Percentiles rank a stretch among this genome's conserved stretches.
phyloP scores from a whole-genome alignment of 2,113 vertebrate genomes.

The Ovis canadensis region DNA sequence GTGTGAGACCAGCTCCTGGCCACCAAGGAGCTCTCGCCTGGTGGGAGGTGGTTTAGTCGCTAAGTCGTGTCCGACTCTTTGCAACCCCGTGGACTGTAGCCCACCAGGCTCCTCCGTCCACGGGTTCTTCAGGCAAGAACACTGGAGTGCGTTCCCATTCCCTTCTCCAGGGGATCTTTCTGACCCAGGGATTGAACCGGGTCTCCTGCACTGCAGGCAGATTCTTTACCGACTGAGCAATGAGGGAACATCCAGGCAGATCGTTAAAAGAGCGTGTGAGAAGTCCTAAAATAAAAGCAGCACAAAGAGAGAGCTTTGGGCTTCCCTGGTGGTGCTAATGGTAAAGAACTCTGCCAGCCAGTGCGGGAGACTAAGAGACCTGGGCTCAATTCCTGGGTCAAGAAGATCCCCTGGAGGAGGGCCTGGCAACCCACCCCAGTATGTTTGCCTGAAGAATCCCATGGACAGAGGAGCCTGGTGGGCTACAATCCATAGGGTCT shows the following conservation, averaged over 20 bases:
- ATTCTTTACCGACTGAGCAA: background rate
- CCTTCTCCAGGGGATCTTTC: background rate
- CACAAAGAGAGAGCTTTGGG: background rate
- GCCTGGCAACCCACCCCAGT: background rate
- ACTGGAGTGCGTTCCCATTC: background rate
- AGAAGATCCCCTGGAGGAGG: background rate
- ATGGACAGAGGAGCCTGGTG: background rate
- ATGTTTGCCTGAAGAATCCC: background rate
- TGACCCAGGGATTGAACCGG: background rate
- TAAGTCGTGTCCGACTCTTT: too few relatives aligned
- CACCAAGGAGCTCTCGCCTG: too few relatives aligned
- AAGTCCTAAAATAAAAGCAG: background rate
- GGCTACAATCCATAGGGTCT: background rate
- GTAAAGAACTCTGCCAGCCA: background rate
- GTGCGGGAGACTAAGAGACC: background rate
- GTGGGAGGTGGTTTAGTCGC: fast-evolving
- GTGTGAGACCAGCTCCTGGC: background rate
- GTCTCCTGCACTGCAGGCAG: background rate
- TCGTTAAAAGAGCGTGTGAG: fast-evolving
- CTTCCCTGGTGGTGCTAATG: background rate
- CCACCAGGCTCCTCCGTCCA: background rate
- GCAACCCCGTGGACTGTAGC: too few relatives aligned
- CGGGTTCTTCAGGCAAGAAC: background rate
- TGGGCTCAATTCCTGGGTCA: background rate
- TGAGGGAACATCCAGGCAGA: fast-evolving